These are phyloP conservation scores for Pararge aegeria DNA, from an alignment of 1,140 invertebrate genomes.

Conservation along the genomic window DNA sequence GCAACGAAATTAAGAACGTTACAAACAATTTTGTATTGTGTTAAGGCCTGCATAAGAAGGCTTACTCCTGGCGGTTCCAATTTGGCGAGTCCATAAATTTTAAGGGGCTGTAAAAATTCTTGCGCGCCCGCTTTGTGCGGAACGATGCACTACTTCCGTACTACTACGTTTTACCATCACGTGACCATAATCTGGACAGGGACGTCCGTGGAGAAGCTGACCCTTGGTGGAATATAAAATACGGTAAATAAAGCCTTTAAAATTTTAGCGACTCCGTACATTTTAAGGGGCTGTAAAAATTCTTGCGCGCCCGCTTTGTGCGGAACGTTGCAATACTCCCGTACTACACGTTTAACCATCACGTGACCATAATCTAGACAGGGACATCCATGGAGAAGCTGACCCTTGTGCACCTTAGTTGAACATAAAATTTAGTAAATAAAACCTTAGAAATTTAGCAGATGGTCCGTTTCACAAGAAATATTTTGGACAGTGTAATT, in stretches of 20 bases:
- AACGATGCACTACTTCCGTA: background rate
- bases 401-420: no score
- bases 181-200: slow-evolving; percentile 14
- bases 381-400: slow-evolving; percentile 3
- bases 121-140: background rate
- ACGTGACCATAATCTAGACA: slow-evolving; percentile 17
- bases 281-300: slow-evolving; percentile 23
- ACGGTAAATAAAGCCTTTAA: no score
- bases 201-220: slow-evolving; percentile 7
- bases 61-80: slow-evolving; percentile 1
- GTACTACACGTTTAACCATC: background rate
- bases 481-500: no score
- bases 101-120: slow-evolving; percentile 22
- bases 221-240: no score
- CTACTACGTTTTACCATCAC: background rate
- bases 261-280: slow-evolving; percentile 20
- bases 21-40: no score
- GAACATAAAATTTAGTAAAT: no score
- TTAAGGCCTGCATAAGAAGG: background rate
- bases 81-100: slow-evolving; percentile 21
- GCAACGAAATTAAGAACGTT: no score
- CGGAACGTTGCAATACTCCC: background rate
- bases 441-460: no score
- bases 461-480: no score
- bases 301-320: slow-evolving; percentile 3